A percentile compares a stretch with the other conserved stretches of the same genome.
phyloP scores from a whole-genome alignment of 2,888 invertebrate species.

The Apamea monoglypha region DNA sequence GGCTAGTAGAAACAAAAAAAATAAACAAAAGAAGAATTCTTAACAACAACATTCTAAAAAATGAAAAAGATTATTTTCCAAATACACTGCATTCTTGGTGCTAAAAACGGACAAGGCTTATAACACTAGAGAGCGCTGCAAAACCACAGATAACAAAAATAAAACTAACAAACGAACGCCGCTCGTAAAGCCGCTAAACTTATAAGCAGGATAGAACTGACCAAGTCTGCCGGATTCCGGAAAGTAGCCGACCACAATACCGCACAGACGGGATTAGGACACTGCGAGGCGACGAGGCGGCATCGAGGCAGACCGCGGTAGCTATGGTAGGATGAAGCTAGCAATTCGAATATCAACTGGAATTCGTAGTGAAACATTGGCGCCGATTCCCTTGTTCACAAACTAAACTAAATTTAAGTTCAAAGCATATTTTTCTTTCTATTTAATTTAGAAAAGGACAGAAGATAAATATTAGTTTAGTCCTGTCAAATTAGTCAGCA shows the following conservation, averaged over 20 bases:
- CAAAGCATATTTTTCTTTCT: too few relatives aligned
- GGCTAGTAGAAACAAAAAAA: too few relatives aligned
- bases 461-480: too few relatives aligned
- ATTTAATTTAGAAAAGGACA: too few relatives aligned
- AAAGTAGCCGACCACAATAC: background rate
- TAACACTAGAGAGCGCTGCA: background rate
- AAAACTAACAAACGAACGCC: background rate
- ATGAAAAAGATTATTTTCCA: too few relatives aligned
- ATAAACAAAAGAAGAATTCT: too few relatives aligned
- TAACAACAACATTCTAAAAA: too few relatives aligned
- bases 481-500: too few relatives aligned
- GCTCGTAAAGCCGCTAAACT: conserved; percentile 3
- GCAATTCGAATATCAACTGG: background rate
- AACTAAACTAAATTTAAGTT: too few relatives aligned
- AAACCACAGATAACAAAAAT: background rate
- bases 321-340: background rate
- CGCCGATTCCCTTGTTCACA: too few relatives aligned
- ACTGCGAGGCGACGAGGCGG: too few relatives aligned
- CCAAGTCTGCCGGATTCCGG: background rate
- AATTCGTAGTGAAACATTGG: background rate
- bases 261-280: background rate
- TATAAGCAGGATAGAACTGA: background rate
- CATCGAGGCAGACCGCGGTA: background rate
- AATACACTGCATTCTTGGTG: background rate
- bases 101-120: background rate